Conservation (phyloP, 2,888 invertebrate species). For the Nomada hirtipes region DNA sequence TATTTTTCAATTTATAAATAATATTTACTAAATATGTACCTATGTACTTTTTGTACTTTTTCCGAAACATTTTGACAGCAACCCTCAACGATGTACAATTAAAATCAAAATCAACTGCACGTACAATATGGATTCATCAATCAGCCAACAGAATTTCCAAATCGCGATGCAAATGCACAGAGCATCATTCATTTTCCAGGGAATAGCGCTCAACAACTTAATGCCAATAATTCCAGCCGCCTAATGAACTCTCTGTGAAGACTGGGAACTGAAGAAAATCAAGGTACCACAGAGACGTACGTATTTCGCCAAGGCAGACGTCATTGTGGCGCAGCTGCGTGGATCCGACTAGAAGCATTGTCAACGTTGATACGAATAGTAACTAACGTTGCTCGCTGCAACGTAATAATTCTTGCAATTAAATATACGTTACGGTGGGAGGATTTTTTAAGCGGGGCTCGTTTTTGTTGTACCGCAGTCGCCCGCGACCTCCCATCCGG, state of each 20-base stretch:
- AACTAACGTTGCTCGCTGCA: conserved; percentile 31
- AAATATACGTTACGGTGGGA: conserved; percentile 53
- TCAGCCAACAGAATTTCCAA: no score
- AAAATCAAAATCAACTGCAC: not conserved
- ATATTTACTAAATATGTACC: no score
- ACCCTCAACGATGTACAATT: no score
- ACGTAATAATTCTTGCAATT: conserved; percentile 63
- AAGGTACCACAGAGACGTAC: not conserved
- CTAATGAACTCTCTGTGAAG: not conserved
- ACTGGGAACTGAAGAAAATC: not conserved
- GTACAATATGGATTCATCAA: no score
- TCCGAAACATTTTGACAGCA: no score
- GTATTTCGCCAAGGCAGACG: conserved; percentile 17
- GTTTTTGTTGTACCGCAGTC: conserved; percentile 35
- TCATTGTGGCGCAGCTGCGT: conserved; percentile 33
- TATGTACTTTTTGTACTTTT: no score
- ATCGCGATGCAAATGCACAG: no score
- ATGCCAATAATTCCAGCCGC: not conserved
- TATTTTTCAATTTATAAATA: no score
- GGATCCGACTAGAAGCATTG: conserved; percentile 21
- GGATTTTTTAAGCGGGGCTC: conserved; percentile 34
- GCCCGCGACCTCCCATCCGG: not conserved
- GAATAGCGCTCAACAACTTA: not conserved
- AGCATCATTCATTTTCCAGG: no score
- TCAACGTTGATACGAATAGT: conserved; percentile 46